phyloP scores from a whole-genome alignment of 1,140 invertebrate genomes.

The Pantala flavescens region DNA sequence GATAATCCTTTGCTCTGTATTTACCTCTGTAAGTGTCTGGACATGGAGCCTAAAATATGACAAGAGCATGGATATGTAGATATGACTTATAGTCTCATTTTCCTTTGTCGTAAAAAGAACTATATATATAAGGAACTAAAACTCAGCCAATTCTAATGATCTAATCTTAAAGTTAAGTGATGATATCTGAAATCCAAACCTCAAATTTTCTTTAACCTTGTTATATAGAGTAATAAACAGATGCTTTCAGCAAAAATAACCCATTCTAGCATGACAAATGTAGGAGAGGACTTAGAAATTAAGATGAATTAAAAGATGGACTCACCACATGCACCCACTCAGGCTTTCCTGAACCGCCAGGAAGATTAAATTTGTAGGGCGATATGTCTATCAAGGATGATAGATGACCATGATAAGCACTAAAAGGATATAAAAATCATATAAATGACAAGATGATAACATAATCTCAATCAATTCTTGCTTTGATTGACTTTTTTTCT shows the following conservation, averaged over 20 bases:
- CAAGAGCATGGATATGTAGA: too few species aligned
- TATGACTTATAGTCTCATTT: background rate
- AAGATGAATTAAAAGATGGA: too few species aligned
- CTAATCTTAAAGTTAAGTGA: background rate
- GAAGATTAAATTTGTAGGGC: constrained; percentile 91
- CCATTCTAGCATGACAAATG: too few species aligned
- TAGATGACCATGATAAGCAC: constrained; percentile 97
- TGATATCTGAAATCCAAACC: too few species aligned
- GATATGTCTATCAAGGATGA: constrained; percentile 92
- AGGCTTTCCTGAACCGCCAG: constrained; percentile 63
- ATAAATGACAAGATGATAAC: background rate
- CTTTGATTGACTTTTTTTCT: too few species aligned
- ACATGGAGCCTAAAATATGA: constrained; percentile 61
- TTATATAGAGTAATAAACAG: too few species aligned
- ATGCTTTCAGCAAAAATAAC: too few species aligned
- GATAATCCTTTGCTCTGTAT: constrained; percentile 59
- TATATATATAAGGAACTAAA: background rate
- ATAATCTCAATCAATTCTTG: too few species aligned
- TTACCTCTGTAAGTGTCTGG: constrained; percentile 90
- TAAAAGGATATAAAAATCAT: constrained; percentile 47
- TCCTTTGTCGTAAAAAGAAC: background rate
- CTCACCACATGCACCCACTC: constrained; percentile 91
- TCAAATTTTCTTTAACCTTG: too few species aligned
- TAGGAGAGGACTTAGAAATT: too few species aligned
- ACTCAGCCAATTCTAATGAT: background rate